A percentile compares a stretch with the other conserved stretches of the same genome.
These are phyloP conservation scores for Mugil cephalus DNA, from an alignment of 2,113 vertebrate genomes.

Conservation along the genomic window DNA sequence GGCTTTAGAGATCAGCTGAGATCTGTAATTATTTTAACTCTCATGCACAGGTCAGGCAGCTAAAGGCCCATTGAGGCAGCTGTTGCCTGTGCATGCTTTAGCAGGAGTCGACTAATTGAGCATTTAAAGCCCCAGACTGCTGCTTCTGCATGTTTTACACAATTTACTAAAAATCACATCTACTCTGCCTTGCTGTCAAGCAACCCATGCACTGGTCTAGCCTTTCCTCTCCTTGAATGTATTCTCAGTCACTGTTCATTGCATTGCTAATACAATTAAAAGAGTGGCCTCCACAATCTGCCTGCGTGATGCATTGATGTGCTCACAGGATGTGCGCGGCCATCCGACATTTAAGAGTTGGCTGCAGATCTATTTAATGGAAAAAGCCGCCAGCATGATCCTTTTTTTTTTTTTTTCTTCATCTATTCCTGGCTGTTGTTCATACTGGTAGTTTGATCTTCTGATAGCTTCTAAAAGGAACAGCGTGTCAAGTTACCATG, in stretches of 20 bases:
- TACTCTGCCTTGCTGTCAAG: conserved; percentile 5
- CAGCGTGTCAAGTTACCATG: neutral
- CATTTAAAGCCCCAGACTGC: conserved; percentile 35
- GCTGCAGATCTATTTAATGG: conserved; percentile 4
- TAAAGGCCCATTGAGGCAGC: conserved; percentile 31
- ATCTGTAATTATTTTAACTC: conserved; percentile 58
- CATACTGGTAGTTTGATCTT: neutral
- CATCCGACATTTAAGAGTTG: neutral
- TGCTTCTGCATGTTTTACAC: conserved; percentile 30
- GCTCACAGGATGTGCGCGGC: neutral
- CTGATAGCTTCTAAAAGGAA: neutral
- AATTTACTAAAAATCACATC: conserved; percentile 33
- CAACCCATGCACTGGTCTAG: neutral
- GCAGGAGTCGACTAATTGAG: conserved; percentile 43
- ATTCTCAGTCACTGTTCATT: neutral
- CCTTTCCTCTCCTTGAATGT: neutral
- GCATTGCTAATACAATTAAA: neutral
- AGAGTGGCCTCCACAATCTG: neutral
- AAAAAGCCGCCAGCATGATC: neutral
- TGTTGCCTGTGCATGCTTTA: conserved; percentile 1
- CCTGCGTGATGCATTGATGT: neutral
- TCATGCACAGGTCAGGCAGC: conserved; percentile 43
- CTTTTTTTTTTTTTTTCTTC: too few relatives aligned
- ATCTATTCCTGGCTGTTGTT: neutral
- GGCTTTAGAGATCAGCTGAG: conserved; percentile 25